Percentiles rank a stretch among this genome's conserved stretches.
phyloP scores from a whole-genome alignment of 2,888 invertebrate species.

The Amphipyra tragopoginis region DNA sequence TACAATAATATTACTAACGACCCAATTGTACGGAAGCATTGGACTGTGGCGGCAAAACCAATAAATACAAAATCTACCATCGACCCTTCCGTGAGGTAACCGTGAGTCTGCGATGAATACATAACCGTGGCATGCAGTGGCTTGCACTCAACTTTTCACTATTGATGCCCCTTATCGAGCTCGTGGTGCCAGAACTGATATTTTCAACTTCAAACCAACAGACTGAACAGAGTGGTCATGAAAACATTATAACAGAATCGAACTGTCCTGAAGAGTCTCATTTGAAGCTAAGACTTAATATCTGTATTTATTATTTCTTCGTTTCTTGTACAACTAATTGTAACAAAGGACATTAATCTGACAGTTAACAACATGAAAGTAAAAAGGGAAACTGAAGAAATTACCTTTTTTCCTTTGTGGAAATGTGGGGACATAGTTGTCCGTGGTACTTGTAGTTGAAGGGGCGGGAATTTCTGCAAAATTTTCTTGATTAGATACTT shows the following conservation, averaged over 20 bases:
- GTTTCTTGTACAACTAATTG: constrained; percentile 49
- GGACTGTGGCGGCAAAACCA: constrained; percentile 84
- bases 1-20: constrained; percentile 89
- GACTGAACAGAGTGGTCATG: constrained; percentile 68
- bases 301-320: constrained; percentile 70
- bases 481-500: constrained; percentile 19
- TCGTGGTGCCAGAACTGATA: constrained; percentile 75
- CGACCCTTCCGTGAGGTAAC: constrained; percentile 77
- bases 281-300: constrained; percentile 65
- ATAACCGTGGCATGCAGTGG: constrained; percentile 77
- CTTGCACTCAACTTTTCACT: constrained; percentile 72
- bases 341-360: constrained; percentile 36
- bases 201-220: constrained; percentile 57
- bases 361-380: constrained; percentile 23
- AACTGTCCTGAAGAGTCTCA: constrained; percentile 69
- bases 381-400: constrained; percentile 22
- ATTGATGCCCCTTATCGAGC: constrained; percentile 66
- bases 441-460: constrained; percentile 92
- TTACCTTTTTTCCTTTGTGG: constrained; percentile 92
- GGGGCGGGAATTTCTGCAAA: constrained; percentile 95
- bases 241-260: constrained; percentile 74
- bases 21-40: constrained; percentile 87
- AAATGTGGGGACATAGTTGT: constrained; percentile 89
- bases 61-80: constrained; percentile 87
- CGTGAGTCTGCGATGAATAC: constrained; percentile 77